phyloP scores from a whole-genome alignment of 2,113 vertebrate genomes.

The Pantherophis guttatus region DNA sequence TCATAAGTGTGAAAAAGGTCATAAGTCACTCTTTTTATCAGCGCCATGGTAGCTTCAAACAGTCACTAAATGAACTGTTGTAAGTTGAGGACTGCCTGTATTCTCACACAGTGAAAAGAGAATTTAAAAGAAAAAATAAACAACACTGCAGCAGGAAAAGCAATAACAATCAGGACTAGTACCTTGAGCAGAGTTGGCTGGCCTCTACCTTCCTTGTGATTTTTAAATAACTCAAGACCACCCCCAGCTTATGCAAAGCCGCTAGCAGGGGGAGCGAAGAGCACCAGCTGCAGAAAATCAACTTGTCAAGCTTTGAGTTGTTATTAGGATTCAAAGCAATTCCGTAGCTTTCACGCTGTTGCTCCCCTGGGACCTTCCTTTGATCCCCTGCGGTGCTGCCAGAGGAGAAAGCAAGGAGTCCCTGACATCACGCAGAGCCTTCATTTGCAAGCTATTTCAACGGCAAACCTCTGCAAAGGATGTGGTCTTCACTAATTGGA shows the following conservation, averaged over 20 bases:
- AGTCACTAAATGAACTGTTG: too few relatives aligned
- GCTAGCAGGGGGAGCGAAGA: constrained; percentile 35
- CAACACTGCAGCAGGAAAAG: background rate
- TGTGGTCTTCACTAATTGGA: constrained; percentile 60
- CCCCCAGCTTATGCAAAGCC: constrained; percentile 14
- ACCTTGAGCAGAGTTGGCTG: background rate
- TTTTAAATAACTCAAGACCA: constrained; percentile 49
- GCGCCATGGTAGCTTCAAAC: too few relatives aligned
- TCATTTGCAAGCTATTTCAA: constrained; percentile 61
- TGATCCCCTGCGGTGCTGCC: constrained; percentile 11
- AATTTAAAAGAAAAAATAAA: too few relatives aligned
- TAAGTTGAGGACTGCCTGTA: too few relatives aligned
- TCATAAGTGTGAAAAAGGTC: too few relatives aligned
- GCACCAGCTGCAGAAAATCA: constrained; percentile 20
- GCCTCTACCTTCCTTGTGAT: constrained; percentile 34
- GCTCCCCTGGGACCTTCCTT: constrained; percentile 34
- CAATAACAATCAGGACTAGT: background rate
- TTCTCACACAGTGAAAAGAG: too few relatives aligned
- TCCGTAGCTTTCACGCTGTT: constrained; percentile 41
- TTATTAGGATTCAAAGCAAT: constrained; percentile 51
- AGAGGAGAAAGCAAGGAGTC: constrained; percentile 36
- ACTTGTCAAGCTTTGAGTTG: constrained; percentile 51
- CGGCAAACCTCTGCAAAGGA: constrained; percentile 55
- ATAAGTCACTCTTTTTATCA: too few relatives aligned
- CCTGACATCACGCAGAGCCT: constrained; percentile 52